phyloP scores from a whole-genome alignment of 2,113 vertebrate genomes.

The Rhinichthys klamathensis region DNA sequence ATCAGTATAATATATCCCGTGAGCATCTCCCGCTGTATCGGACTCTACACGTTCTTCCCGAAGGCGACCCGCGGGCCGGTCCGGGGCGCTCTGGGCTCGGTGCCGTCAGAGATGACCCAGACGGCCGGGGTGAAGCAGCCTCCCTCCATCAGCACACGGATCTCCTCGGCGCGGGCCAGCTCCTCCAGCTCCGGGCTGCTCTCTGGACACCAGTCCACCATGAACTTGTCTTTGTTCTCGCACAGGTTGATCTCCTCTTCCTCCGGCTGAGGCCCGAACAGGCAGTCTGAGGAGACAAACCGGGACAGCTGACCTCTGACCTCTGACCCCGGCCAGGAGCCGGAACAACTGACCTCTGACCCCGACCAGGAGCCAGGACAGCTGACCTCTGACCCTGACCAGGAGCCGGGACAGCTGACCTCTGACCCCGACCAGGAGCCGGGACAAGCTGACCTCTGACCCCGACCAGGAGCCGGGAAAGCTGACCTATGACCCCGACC shows the following conservation, averaged over 20 bases:
- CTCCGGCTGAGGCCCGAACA: constrained; percentile 83
- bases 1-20: no score
- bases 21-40: no score
- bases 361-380: no score
- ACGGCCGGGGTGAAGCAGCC: constrained; percentile 66
- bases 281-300: constrained; percentile 76
- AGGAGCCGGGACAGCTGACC: no score
- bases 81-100: constrained; percentile 62
- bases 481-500: no score
- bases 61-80: constrained; percentile 70
- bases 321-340: no score
- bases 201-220: constrained; percentile 77
- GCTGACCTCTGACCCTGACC: no score
- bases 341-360: no score
- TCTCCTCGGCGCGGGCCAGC: constrained; percentile 66
- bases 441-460: no score
- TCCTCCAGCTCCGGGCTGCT: constrained; percentile 74
- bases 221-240: constrained; percentile 75
- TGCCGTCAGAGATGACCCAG: constrained; percentile 73
- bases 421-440: no score
- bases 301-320: no score
- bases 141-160: constrained; percentile 64
- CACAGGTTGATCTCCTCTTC: constrained; percentile 73
- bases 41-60: constrained; percentile 62
- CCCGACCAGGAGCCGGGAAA: no score